Base-by-base conservation (phyloP, 37 sponge, comb jelly and placozoan genomes). In the Halisarca cf. caerulea region DNA sequence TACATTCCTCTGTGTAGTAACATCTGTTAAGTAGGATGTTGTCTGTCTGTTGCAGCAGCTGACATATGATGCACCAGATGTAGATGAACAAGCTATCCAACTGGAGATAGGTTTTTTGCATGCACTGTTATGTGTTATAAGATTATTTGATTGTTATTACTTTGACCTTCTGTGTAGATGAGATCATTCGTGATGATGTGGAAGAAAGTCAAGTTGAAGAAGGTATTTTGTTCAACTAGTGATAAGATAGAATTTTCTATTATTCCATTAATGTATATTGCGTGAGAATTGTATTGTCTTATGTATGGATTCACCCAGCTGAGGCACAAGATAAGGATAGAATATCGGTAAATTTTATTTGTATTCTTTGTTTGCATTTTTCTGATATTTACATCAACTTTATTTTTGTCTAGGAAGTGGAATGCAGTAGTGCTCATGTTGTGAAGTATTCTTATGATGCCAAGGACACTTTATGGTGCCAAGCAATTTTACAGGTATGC, bases 381-480 rank as follows among this genome's bases (percentile, higher is more conserved):
- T n/a, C n/a, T n/a, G n/a, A n/a, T n/a, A n/a, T n/a, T n/a, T n/a
- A n/a, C n/a, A n/a, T n/a, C n/a, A n/a, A 55, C 17, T 55, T 55
- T 62, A 30, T 20, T 20, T 62, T 18, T 80, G 5, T 53, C 0
- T 58, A 95, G 92, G 83, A 61, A 14, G 90, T 92, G 8, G 3
- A 86, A 35, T 17, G 68, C 2, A 61, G 71, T 44, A 87, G 59
- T 82, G 28, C 58, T 2, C 83, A 82, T 36, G 62, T 92, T 37
- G 58, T 82, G 54, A 41, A 80, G 37, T 94, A 97, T 85, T 28
- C 39, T 5, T 92, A 92, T 86, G 97, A 97, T 82, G 51, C 81
- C n/a, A 77, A 83, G 32, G 47, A 90, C 20, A 59, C 75, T 18
- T 64, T 73, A 38, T 97, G 93, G 94, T 92, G 95, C 82, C 62